Evolutionary conservation across 1,140 invertebrate genomes (phyloP), one percentile per base, ranked within the genome.

Genomic region (Panonychus citri): DNA sequence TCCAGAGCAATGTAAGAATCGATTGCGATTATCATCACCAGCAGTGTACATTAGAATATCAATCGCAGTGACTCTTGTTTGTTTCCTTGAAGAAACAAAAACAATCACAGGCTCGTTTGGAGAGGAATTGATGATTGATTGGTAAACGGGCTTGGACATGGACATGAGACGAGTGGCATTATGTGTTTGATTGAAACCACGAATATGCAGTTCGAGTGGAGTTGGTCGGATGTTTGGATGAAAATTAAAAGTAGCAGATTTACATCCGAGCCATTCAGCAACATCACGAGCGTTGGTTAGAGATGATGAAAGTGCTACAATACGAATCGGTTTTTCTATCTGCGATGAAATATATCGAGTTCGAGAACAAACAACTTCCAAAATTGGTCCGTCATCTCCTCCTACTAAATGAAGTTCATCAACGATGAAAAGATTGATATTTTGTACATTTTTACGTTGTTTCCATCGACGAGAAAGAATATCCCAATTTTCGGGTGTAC

Each of bases 401-500:
- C 74, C 74, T 63, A 77, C 72, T 61, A 80, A 68, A 65, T 96
- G 93, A n/a, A 99, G 70, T 64, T 98, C 94, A 71, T 99, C 95
- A 25, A 91, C 86, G 59, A 99, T 93, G 64, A 99, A 95, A 3
- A 99, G 72, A 60, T 91, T 85, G 3, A 98, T 81, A 64, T 90
- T 94, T 66, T 98, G 93, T 0, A 99, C 91, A 56, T 94, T 93
- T 68, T 96, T 96, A 7, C 94, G 75, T 64, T 97, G 90, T 67
- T 98, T 99, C 95, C 95, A 99, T 58, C 94, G 75, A 58, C 95
- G 74, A 0, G 94, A 98, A 0, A 99, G 70, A 10, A 98, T 85
- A 70, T 99, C 94, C 95, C 95, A 99, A 64, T 95, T 93, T 62
- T 98, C 93, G 2, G 93, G 90, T 0, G 91, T 97, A 17, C 85